Evolutionary conservation across 2,113 vertebrate genomes (phyloP).

Genomic region (Amazona guildingii): DNA sequence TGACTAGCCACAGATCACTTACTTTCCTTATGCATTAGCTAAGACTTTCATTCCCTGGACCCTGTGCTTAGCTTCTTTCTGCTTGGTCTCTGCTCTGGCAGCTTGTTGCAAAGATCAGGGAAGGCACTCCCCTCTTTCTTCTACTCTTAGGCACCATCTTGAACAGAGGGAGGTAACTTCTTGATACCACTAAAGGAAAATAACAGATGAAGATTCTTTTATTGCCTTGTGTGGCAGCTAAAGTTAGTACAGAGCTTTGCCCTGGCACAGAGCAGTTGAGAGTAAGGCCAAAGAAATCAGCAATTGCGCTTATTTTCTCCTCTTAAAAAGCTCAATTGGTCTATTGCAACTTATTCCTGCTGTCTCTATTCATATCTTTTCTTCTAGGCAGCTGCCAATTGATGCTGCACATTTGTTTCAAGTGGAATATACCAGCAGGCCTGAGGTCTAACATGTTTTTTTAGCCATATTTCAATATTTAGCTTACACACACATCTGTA

Average conservation of each 20-base stretch:
- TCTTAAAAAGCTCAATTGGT: neutral
- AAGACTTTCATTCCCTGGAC: neutral
- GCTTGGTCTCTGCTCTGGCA: neutral
- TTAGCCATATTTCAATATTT: neutral
- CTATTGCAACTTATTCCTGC: constrained; percentile 15
- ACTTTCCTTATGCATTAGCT: neutral
- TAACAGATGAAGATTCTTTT: neutral
- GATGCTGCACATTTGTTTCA: neutral
- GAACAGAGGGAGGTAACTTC: neutral
- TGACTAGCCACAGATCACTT: neutral
- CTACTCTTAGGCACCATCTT: neutral
- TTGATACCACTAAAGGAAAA: neutral
- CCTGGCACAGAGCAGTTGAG: neutral
- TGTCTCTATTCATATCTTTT: neutral
- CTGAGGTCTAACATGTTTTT: neutral
- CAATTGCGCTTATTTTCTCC: neutral
- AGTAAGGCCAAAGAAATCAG: neutral
- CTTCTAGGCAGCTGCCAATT: neutral
- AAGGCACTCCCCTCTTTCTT: neutral
- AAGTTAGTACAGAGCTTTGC: neutral
- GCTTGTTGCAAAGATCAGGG: neutral
- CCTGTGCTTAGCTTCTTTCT: rapidly evolving
- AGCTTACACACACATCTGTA: neutral
- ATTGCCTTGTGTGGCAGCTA: neutral
- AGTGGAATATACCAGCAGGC: neutral